Conservation (phyloP, 2,113 vertebrate species). For the Carlito syrichta region DNA sequence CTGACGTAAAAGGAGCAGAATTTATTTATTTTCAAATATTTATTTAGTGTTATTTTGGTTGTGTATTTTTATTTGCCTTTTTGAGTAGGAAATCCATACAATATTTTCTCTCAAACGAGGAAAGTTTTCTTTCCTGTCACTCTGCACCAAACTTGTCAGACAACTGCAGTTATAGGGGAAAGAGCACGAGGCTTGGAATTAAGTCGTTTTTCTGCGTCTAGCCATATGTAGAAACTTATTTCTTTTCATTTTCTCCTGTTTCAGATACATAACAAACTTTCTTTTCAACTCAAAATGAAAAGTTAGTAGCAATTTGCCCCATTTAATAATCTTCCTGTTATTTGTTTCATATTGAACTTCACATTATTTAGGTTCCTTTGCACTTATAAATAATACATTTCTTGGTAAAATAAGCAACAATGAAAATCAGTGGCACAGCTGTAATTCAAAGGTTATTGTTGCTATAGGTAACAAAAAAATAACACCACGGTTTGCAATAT, state of each 20-base stretch:
- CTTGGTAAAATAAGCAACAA: slow-evolving; percentile 33
- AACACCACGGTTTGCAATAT: slow-evolving; percentile 30
- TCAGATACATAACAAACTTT: neutral
- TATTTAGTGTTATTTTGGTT: neutral
- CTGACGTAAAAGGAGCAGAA: neutral
- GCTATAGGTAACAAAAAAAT: neutral
- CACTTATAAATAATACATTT: slow-evolving; percentile 37
- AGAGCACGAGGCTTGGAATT: neutral
- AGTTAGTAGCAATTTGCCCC: neutral
- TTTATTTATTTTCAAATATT: neutral
- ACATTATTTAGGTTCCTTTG: neutral
- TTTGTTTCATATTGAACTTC: slow-evolving; percentile 8
- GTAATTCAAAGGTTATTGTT: slow-evolving; percentile 38
- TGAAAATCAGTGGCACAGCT: neutral
- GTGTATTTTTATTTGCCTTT: neutral
- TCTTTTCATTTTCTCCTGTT: neutral
- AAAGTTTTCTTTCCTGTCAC: neutral
- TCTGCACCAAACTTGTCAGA: neutral
- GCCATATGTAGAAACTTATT: neutral
- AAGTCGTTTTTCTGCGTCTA: neutral
- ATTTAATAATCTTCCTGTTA: neutral
- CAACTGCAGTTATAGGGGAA: neutral
- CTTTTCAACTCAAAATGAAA: neutral
- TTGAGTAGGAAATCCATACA: neutral
- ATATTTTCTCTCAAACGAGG: neutral